phyloP scores from a whole-genome alignment of 2,888 invertebrate genomes.

The Netelia virgata region DNA sequence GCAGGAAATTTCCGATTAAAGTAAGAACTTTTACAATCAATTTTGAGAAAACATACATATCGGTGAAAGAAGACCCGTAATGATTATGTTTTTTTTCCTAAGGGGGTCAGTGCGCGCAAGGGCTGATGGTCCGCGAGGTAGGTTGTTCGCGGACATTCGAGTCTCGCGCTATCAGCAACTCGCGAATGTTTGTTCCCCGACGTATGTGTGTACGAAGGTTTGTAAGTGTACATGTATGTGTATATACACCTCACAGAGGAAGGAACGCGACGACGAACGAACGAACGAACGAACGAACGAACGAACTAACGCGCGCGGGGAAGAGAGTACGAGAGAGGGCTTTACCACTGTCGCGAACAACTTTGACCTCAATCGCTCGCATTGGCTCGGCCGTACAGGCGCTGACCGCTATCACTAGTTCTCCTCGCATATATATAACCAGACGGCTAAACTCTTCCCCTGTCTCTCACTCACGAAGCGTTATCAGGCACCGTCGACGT shows the following conservation, averaged over 20 bases:
- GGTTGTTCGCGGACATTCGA: conserved; percentile 39
- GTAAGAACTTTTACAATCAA: no score
- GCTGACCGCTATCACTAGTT: conserved; percentile 64
- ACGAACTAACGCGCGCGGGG: conserved; percentile 27
- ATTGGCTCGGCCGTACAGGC: conserved; percentile 69
- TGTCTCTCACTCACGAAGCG: conserved; percentile 25
- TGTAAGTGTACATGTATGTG: conserved; percentile 64
- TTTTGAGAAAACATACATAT: no score
- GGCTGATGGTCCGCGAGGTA: conserved; percentile 73
- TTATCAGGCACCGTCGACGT: conserved; percentile 41
- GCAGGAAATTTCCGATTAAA: no score
- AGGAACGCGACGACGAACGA: conserved; percentile 48
- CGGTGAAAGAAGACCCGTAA: conserved; percentile 37
- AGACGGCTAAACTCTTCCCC: conserved; percentile 8
- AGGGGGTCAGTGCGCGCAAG: conserved; percentile 76
- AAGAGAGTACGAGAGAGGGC: conserved; percentile 38
- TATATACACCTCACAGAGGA: conserved; percentile 19
- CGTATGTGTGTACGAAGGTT: neutral
- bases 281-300: neutral
- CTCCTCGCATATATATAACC: conserved; percentile 4
- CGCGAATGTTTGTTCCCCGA: neutral
- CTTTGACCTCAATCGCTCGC: conserved; percentile 82
- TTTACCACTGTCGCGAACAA: conserved; percentile 75
- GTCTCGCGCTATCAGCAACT: conserved; percentile 60
- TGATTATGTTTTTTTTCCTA: conserved; percentile 73